phyloP scores from a whole-genome alignment of 2,888 invertebrate genomes.

The Phorcus lineatus region DNA sequence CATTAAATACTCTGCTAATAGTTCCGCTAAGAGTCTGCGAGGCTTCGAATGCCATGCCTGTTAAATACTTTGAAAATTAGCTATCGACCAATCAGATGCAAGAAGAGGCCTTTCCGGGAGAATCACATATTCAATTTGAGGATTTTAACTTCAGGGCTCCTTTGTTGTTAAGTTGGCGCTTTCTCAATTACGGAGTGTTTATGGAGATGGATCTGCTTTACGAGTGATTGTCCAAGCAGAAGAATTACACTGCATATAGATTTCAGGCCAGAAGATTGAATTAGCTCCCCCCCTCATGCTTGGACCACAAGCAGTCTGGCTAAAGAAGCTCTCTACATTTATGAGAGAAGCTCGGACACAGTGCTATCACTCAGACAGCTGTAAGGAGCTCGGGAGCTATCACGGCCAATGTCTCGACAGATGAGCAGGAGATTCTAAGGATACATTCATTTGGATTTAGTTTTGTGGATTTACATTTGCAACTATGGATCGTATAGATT shows the following conservation, averaged over 20 bases:
- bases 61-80: constrained; percentile 20
- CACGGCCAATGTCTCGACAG: constrained; percentile 4
- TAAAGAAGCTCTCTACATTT: background rate
- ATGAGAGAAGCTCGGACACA: constrained; percentile 8
- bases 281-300: background rate
- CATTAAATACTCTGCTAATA: background rate
- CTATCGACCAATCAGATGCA: constrained; percentile 15
- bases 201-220: background rate
- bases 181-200: background rate
- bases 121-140: constrained; percentile 17
- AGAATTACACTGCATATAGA: background rate
- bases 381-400: background rate
- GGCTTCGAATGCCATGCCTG: constrained; percentile 7
- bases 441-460: constrained; percentile 8
- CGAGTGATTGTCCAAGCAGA: background rate
- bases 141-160: background rate
- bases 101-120: constrained; percentile 1
- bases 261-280: background rate
- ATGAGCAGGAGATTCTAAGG: background rate
- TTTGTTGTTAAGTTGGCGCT: background rate
- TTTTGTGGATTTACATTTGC: background rate
- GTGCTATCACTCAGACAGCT: background rate
- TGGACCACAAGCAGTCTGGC: background rate
- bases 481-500: constrained; percentile 17
- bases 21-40: background rate